Percentiles rank a stretch among this genome's conserved stretches.
Evolutionary conservation across 2,888 invertebrate genomes (phyloP).

Genomic region (Cecidostiba fungosa): DNA sequence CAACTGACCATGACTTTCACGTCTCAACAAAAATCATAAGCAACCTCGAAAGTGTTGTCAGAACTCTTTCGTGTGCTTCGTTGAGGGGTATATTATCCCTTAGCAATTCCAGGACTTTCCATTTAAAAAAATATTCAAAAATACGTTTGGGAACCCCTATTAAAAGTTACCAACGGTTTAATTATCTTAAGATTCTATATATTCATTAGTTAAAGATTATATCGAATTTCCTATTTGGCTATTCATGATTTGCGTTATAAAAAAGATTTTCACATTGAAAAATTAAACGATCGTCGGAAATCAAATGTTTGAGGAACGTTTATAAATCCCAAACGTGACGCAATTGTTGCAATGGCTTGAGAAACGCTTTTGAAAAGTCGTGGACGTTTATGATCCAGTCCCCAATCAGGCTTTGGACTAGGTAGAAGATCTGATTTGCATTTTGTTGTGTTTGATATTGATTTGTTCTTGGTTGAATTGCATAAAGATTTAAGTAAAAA

Average conservation of each 20-base stretch:
- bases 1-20: neutral
- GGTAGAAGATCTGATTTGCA: conserved; percentile 65
- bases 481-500: conserved; percentile 57
- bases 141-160: too few species aligned
- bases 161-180: too few species aligned
- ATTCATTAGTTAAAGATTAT: too few species aligned
- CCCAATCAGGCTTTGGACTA: conserved; percentile 72
- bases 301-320: conserved; percentile 22
- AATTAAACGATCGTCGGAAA: conserved; percentile 54
- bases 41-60: too few species aligned
- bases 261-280: conserved; percentile 45
- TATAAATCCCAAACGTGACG: conserved; percentile 57
- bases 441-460: conserved; percentile 24
- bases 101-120: too few species aligned
- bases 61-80: too few species aligned
- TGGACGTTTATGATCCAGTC: conserved; percentile 67
- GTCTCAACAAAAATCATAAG: too few species aligned
- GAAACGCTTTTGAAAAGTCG: conserved; percentile 55
- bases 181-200: too few species aligned
- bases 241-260: conserved; percentile 3
- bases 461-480: conserved; percentile 61
- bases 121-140: too few species aligned
- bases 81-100: too few species aligned
- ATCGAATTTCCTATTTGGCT: neutral
- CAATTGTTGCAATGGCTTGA: conserved; percentile 58